Percentiles rank a stretch among this genome's conserved stretches.
These are phyloP conservation scores for Vanessa tameamea DNA, from an alignment of 1,140 invertebrate genomes.

Conservation along the genomic window DNA sequence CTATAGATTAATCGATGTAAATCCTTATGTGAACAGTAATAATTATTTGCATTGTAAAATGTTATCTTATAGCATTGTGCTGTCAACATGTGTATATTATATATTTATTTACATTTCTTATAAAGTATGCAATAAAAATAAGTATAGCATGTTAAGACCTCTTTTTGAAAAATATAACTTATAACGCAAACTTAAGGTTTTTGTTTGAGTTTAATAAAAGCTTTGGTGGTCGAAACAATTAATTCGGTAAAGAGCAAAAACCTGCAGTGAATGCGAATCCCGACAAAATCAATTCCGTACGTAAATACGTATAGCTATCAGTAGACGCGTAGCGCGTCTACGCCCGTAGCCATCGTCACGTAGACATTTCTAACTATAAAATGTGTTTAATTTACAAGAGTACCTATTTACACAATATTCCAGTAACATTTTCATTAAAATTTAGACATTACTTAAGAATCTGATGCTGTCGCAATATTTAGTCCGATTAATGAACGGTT, in stretches of 20 bases:
- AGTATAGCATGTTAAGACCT: not conserved
- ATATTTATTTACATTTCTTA: not conserved
- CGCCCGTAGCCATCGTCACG: conserved; percentile 47
- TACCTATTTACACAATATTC: conserved; percentile 35
- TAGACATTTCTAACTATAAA: conserved; percentile 40
- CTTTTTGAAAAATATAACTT: not conserved
- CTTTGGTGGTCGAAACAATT: conserved; percentile 34
- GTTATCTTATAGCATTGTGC: too few relatives aligned
- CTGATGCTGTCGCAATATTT: not conserved
- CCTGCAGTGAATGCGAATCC: conserved; percentile 49
- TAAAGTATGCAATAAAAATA: not conserved
- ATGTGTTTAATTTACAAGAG: conserved; percentile 35
- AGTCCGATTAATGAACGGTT: not conserved
- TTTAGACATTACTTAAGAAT: conserved; percentile 4
- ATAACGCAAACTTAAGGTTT: conserved; percentile 28
- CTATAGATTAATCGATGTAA: too few relatives aligned
- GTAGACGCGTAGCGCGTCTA: conserved; percentile 53
- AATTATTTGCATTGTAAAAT: too few relatives aligned
- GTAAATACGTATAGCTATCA: conserved; percentile 43
- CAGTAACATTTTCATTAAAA: not conserved
- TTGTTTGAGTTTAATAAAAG: conserved; percentile 34
- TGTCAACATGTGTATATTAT: too few relatives aligned
- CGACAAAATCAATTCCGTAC: conserved; percentile 56
- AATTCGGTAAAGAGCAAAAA: conserved; percentile 42
- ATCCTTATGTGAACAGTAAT: too few relatives aligned